Percentiles rank a stretch among this genome's conserved stretches.
Evolutionary conservation across 2,888 invertebrate genomes (phyloP).

Genomic region (Liopterus haemorrhoidalis): DNA sequence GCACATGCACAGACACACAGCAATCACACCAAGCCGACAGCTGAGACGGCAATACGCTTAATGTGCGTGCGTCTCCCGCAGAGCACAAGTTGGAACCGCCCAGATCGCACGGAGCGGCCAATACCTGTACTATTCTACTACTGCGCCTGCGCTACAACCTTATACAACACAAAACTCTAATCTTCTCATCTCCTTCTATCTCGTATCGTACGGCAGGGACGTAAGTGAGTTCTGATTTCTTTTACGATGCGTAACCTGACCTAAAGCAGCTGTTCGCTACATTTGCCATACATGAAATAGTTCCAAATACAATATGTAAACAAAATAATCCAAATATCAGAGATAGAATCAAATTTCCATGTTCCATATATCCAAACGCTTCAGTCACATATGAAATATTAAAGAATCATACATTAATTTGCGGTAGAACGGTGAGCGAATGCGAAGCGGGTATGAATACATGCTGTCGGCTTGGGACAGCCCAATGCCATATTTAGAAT

Average conservation of each 20-base stretch:
- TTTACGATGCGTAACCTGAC: conserved; percentile 37
- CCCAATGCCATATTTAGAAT: conserved; percentile 78
- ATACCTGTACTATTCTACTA: conserved; percentile 36
- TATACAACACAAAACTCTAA: conserved; percentile 37
- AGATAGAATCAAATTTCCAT: too few relatives aligned
- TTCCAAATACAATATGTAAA: conserved; percentile 35
- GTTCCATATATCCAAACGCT: too few relatives aligned
- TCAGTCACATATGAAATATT: conserved; percentile 11
- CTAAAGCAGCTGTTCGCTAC: conserved; percentile 36
- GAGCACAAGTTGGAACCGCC: conserved; percentile 44
- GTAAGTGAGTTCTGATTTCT: conserved; percentile 30
- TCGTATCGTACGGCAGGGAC: conserved; percentile 30
- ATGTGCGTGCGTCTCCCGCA: conserved; percentile 21
- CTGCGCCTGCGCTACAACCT: conserved; percentile 41
- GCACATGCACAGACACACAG: conserved; percentile 30
- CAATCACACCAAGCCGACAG: conserved; percentile 42
- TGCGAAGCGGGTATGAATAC: conserved; percentile 44
- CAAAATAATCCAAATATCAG: conserved; percentile 19
- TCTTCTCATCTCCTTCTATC: conserved; percentile 31
- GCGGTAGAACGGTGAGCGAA: conserved; percentile 17
- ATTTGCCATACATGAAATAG: conserved; percentile 37
- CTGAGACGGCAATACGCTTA: conserved; percentile 41
- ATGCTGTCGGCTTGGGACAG: conserved; percentile 52
- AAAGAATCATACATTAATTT: conserved; percentile 1
- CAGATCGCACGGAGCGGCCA: conserved; percentile 42